Conservation (phyloP, 1,140 invertebrate genomes). For the Steinernema feltiae region DNA sequence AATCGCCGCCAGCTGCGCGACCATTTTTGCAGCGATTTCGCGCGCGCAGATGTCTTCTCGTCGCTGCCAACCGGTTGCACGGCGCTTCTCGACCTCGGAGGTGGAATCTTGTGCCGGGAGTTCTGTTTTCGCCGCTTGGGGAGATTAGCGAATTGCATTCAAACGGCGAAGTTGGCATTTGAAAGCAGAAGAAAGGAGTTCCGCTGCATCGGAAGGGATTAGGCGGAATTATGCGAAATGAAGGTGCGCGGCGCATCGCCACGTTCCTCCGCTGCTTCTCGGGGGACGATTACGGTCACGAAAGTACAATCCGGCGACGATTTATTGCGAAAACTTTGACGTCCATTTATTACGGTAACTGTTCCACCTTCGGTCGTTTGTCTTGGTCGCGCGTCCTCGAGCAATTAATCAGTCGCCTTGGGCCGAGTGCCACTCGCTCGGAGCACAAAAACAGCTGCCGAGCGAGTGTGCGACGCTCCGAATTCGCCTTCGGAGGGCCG, state of each 20-base stretch:
- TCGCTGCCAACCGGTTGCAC: conserved; percentile 2
- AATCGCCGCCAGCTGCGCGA: background rate
- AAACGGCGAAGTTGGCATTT: too few species aligned
- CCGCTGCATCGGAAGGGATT: too few species aligned
- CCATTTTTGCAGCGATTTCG: background rate
- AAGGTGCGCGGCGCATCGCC: too few species aligned
- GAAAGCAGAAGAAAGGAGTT: too few species aligned
- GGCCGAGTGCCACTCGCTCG: too few species aligned
- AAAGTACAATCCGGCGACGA: background rate
- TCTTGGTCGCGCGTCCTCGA: conserved; percentile 6
- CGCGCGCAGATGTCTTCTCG: conserved; percentile 1
- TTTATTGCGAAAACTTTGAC: background rate
- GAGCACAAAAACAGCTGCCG: background rate
- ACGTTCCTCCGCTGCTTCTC: too few species aligned
- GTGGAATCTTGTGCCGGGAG: too few species aligned
- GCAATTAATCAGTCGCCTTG: conserved; percentile 8
- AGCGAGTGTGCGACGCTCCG: background rate
- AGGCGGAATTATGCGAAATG: background rate
- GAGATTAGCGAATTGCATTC: too few species aligned
- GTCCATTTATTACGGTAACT: background rate
- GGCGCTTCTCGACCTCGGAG: background rate
- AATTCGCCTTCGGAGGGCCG: too few species aligned
- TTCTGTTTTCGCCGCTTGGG: too few species aligned
- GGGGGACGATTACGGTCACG: background rate
- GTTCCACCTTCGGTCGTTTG: background rate